Percentiles rank a stretch among this genome's conserved stretches.
phyloP scores from a whole-genome alignment of 2,797 vertebrate genomes.

The Toxotes lorentzi region DNA sequence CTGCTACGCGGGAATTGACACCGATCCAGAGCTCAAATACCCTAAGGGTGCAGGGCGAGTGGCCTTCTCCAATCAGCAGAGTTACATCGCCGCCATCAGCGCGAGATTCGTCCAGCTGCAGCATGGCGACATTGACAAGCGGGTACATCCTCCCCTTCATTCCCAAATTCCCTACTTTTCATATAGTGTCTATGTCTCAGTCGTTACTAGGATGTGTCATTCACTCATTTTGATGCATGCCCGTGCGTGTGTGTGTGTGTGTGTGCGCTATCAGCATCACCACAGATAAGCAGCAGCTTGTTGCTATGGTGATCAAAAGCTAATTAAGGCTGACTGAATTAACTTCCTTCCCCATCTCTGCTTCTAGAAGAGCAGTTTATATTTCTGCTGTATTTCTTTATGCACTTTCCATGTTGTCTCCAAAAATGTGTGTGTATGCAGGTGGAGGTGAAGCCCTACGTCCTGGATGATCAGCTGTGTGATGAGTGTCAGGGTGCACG shows the following conservation, averaged over 20 bases:
- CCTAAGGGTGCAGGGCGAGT: slow-evolving; percentile 98
- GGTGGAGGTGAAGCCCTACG: slow-evolving; percentile 99
- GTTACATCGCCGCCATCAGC: slow-evolving; percentile 98
- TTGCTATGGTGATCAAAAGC: slow-evolving; percentile 46
- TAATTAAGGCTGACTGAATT: slow-evolving; percentile 50
- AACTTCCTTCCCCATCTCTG: slow-evolving; percentile 14
- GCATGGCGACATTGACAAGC: slow-evolving; percentile 98
- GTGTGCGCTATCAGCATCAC: not conserved
- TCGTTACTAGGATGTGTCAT: slow-evolving; percentile 9
- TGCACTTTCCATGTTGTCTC: not conserved
- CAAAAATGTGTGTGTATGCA: slow-evolving; percentile 60
- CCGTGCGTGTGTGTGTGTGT: not conserved
- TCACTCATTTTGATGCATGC: not conserved
- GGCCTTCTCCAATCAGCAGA: slow-evolving; percentile 99
- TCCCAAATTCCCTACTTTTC: not conserved
- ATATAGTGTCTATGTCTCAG: not conserved
- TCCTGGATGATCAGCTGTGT: slow-evolving; percentile 98
- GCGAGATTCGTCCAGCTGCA: slow-evolving; percentile 98
- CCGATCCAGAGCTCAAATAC: slow-evolving; percentile 98
- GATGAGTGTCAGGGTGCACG: slow-evolving; percentile 98
- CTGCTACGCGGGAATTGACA: slow-evolving; percentile 98
- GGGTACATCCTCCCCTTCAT: slow-evolving; percentile 79
- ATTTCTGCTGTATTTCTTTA: not conserved
- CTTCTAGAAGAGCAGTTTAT: not conserved
- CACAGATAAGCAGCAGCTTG: slow-evolving; percentile 19